These are phyloP conservation scores for Calypte anna DNA, from an alignment of 2,113 vertebrate species.

Conservation along the genomic window DNA sequence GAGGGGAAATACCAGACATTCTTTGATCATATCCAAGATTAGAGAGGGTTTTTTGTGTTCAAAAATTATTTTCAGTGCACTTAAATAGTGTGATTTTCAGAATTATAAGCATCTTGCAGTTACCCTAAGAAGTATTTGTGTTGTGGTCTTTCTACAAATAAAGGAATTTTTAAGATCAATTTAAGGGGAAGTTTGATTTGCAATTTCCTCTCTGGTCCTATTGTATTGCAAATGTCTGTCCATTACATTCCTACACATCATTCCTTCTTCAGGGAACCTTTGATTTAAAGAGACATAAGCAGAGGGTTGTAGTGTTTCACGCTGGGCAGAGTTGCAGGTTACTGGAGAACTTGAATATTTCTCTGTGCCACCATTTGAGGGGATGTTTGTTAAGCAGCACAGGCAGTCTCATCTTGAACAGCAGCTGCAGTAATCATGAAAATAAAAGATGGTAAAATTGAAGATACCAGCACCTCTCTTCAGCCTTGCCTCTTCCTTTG, in stretches of 20 bases:
- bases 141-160: not conserved
- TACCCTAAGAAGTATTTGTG: not conserved
- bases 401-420: not conserved
- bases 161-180: not conserved
- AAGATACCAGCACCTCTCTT: not conserved
- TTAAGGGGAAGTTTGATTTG: not conserved
- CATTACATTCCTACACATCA: not conserved
- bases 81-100: not conserved
- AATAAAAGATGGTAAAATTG: not conserved
- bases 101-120: not conserved
- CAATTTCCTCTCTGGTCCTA: not conserved
- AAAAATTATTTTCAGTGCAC: not conserved
- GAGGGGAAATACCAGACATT: not conserved
- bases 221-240: not conserved
- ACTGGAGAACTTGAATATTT: not conserved
- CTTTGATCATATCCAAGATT: not conserved
- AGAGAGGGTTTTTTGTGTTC: rapidly evolving
- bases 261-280: not conserved
- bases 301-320: not conserved
- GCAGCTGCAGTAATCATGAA: not conserved
- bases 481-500: not conserved
- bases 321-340: not conserved
- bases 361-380: not conserved
- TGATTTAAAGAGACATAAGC: not conserved
- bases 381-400: not conserved